phyloP scores from a whole-genome alignment of 2,113 vertebrate genomes.

The Muntiacus muntjak region DNA sequence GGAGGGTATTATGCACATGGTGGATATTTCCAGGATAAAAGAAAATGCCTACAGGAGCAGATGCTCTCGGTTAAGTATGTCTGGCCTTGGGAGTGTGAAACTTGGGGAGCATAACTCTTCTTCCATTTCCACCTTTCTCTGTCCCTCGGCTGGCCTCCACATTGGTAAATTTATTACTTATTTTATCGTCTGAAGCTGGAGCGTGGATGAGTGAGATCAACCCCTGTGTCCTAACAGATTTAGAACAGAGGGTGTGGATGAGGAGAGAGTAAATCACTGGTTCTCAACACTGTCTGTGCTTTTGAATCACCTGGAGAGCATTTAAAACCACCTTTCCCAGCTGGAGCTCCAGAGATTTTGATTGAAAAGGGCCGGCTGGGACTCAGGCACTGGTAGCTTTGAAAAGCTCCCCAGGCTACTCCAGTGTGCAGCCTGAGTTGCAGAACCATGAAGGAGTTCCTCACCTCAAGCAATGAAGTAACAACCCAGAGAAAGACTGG shows the following conservation, averaged over 20 bases:
- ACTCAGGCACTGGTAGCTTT: background rate
- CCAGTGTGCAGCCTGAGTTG: background rate
- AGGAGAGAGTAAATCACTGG: background rate
- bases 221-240: background rate
- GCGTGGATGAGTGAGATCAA: background rate
- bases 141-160: background rate
- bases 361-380: background rate
- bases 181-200: slow-evolving; percentile 8
- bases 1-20: background rate
- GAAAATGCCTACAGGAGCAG: background rate
- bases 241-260: background rate
- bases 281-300: background rate
- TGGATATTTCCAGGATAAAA: background rate
- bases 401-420: background rate
- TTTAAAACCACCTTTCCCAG: background rate
- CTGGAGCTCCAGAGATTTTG: background rate
- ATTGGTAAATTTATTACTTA: slow-evolving; percentile 26
- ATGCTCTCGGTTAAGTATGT: background rate
- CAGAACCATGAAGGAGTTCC: background rate
- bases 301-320: slow-evolving; percentile 18
- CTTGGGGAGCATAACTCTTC: background rate
- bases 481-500: background rate
- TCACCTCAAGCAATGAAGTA: background rate
- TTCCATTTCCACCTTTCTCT: background rate
- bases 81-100: background rate